A percentile compares a stretch with the other conserved stretches of the same genome.
Conservation (phyloP, 2,113 vertebrate species). For the Dunckerocampus dactyliophorus region DNA sequence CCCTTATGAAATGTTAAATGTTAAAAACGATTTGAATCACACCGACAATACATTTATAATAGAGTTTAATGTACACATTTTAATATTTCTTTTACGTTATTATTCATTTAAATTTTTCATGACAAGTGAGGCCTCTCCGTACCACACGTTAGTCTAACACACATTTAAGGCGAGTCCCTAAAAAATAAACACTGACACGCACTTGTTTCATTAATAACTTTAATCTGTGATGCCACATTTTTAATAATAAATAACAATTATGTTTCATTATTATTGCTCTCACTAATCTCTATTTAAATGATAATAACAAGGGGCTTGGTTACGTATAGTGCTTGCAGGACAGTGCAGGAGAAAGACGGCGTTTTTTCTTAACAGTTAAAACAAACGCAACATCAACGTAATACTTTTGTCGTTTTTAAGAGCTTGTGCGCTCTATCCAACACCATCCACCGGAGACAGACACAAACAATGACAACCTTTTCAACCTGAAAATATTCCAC, state of each 20-base stretch:
- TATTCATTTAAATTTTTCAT: no score
- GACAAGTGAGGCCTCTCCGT: no score
- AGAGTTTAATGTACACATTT: no score
- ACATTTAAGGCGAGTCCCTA: not conserved
- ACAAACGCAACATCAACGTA: slow-evolving; percentile 44
- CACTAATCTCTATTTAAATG: slow-evolving; percentile 51
- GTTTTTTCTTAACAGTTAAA: slow-evolving; percentile 46
- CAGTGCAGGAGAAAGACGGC: slow-evolving; percentile 48
- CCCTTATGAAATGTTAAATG: no score
- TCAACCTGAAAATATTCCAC: slow-evolving; percentile 42
- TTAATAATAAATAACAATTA: slow-evolving; percentile 59
- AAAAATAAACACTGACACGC: no score
- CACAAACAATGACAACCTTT: slow-evolving; percentile 37
- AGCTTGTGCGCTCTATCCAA: slow-evolving; percentile 39
- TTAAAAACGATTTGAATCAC: no score
- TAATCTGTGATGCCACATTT: slow-evolving; percentile 56
- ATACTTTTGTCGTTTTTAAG: slow-evolving; percentile 28
- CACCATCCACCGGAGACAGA: slow-evolving; percentile 33
- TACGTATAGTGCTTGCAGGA: slow-evolving; percentile 53
- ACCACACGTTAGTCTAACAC: not conserved
- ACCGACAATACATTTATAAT: no score
- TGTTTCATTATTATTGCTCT: slow-evolving; percentile 55
- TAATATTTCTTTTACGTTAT: no score
- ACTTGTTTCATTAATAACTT: slow-evolving; percentile 54
- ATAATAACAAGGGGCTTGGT: slow-evolving; percentile 43